Evolutionary conservation across 2,888 invertebrate species (phyloP), one percentile per base, ranked within the genome.

Genomic region (Pycnomerus fuliginosus): DNA sequence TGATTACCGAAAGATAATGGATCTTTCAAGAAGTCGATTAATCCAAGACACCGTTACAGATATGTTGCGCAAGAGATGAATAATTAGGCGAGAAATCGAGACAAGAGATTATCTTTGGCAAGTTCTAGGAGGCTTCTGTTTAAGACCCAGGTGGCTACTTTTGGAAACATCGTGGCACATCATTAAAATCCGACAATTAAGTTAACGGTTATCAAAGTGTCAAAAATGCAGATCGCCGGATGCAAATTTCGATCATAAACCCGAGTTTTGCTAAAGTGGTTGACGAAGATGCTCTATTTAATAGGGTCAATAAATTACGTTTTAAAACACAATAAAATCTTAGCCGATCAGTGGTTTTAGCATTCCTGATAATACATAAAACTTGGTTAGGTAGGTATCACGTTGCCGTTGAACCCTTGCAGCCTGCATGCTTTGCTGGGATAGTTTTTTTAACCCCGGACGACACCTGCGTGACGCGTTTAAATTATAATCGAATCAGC

Each of bases 241-340:
- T 27, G 37, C 28, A 38, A 38, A 38, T 38, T 38, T 38, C 11
- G 20, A 20, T 23, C 30, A 15, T 14, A 30, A 22, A 38, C 4
- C 10, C 15, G 34, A 16, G 25, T 24, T 16, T 15, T 16, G 16
- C 16, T 25, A 36, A 36, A 42, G 30, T 42, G 35, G 34, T 34
- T 35, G 32, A 35, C 35, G 34, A 41, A 32, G 41, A 41, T 41
- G 38, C 36, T 36, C 36, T 27, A 36, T 36, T 36, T 36, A 36
- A 36, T 23, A n/a, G 36, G 27, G 24, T 8, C 36, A 23, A 36
- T 36, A 36, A 36, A 36, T 36, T 14, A 36, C 36, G 17, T 36
- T 36, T 25, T 27, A 36, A 36, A 36, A 16, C 10, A 33, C 33
- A 33, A 33, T 33, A 33, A 33, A 33, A 33, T 23, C 22, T 23